Base-by-base conservation (phyloP, 2,113 vertebrate genomes). In the Agelaius tricolor region DNA sequence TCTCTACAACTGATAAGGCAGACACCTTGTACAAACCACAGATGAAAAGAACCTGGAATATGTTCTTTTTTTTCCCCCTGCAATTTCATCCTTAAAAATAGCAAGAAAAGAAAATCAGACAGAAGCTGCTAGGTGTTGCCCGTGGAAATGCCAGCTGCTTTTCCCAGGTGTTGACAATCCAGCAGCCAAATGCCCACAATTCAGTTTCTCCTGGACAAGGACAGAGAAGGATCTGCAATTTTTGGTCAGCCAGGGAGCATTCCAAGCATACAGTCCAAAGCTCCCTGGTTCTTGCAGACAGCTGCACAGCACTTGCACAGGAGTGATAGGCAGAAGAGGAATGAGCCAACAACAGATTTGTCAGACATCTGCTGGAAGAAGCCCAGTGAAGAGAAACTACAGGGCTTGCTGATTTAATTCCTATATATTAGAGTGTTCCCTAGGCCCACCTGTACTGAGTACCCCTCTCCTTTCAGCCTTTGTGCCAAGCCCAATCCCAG, bases 401-500 rank as follows among this genome's bases (percentile, higher is more conserved):
- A 4, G 6, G 37, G 22, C 13, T 59, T 82, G 24, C 15, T 78
- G 61, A 15, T 75, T 81, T 65, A 21, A 52, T 46, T 28, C 23
- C 16, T 13, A 10, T 13, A 63, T 16, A 16, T 57, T 10, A 47
- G 51, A 84, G 11, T 8, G 15, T 66, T 39, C 73, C 55, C 65
- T 51, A 69, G 82, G 30, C 8, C 27, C n/a, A 21, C 39, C n/a
- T 2, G 0, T 22, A 19, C 15, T 37, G 19, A 80, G 24, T 33
- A 46, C 4, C 9, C 17, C 22, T 26, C 33, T 73, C 49, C 39
- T 72, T 47, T 43, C 31, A 71, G 18, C 17, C 39, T 65, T 26
- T 0, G 0, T n/a, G 52, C 7, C 39, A 65, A 89, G 44, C 15
- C 18, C 10, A 14, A 1, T 84, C 23, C 35, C 41, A 13, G 27